These are phyloP conservation scores for Clarias macrocephalus DNA, from an alignment of 2,113 vertebrate genomes.

Conservation along the genomic window DNA sequence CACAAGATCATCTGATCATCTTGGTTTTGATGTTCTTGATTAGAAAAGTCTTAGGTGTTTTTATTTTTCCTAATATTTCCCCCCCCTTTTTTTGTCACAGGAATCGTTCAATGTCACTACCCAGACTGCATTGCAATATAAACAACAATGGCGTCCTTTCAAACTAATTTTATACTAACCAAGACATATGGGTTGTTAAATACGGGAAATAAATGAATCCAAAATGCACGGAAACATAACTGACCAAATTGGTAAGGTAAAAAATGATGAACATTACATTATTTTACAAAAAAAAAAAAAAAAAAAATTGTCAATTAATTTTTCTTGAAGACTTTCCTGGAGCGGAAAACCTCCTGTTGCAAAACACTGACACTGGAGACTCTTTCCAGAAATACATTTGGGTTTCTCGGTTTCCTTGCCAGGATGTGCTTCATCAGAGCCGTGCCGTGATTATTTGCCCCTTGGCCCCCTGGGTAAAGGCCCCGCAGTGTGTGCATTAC, in stretches of 20 bases:
- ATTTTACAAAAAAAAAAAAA: background rate
- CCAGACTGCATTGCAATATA: too few relatives aligned
- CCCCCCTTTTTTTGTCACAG: too few relatives aligned
- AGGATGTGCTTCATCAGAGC: conserved; percentile 43
- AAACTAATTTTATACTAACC: background rate
- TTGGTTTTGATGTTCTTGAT: too few relatives aligned
- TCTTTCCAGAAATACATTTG: background rate
- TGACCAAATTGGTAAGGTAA: background rate
- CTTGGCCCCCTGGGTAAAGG: conserved; percentile 42
- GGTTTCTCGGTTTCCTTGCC: background rate
- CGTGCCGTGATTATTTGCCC: conserved; percentile 49
- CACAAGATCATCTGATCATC: too few relatives aligned
- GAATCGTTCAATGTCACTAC: too few relatives aligned
- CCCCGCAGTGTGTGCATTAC: conserved; percentile 51
- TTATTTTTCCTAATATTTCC: too few relatives aligned
- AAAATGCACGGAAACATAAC: background rate
- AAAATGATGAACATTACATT: background rate
- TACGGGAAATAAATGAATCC: background rate
- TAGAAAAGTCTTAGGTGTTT: too few relatives aligned
- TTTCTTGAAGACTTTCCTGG: background rate
- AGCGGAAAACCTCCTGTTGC: background rate
- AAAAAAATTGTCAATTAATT: background rate
- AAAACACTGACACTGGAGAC: background rate
- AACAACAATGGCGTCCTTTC: background rate
- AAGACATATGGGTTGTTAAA: background rate